Evolutionary conservation across 2,113 vertebrate species (phyloP), one percentile per base, ranked within the genome.

Genomic region (Cololabis saira): DNA sequence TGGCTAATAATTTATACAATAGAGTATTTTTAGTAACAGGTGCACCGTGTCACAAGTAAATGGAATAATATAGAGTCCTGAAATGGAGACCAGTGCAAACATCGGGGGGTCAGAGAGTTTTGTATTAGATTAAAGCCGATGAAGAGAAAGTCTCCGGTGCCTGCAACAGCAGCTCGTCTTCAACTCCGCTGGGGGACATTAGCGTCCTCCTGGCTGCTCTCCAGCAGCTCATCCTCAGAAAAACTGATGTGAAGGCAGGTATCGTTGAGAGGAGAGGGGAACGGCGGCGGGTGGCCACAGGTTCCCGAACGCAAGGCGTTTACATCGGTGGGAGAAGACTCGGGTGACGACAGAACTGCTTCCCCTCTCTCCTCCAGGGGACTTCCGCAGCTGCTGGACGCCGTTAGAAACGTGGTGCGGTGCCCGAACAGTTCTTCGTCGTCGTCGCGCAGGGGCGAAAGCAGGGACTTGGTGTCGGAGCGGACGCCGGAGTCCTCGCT

Each of bases 211-310:
- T 85, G 74, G 64, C 49, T 71, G 44, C 81, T 84, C 64, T 93
- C 92, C 61, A 93, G 85, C 68, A 94, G 75, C 84, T 95, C 94
- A 3, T 95, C 95, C 60, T 96, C 94, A 0, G 94, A 96, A 74
- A 96, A 92, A 55, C 95, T 94, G 89, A 95, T 95, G 75, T 95
- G 94, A 61, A 96, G 88, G 81, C 94, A 91, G 41, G 95, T 96
- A 12, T 95, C 89, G 0, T 95, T 89, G 2, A 88, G 24, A 0
- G 88, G 84, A 2, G 84, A 83, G 22, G 87, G 90, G 78, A 93
- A 90, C 17, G 91, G 87, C 58, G 83, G 61, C 0, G 71, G 69
- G 54, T 57, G 71, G 56, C 91, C 86, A 10, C 43, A 76, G 74
- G 76, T 67, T 62, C 82, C 76, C 3, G 60, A 51, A 4, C 70